Evolutionary conservation across 1,140 invertebrate species (phyloP).

Genomic region (Nylanderia fulva): DNA sequence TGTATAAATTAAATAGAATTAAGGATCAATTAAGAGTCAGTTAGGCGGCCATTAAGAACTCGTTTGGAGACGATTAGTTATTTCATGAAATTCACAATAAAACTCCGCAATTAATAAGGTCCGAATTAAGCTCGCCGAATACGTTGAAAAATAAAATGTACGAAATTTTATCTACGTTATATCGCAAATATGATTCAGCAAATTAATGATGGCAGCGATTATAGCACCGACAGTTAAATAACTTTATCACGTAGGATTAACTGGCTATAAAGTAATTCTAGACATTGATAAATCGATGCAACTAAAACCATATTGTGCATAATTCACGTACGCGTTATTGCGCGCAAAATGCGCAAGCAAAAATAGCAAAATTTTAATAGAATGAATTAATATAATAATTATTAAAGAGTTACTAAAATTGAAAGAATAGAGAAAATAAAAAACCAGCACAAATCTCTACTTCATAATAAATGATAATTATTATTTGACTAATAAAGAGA

Average conservation of each 20-base stretch:
- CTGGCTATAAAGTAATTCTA: slow-evolving; percentile 41
- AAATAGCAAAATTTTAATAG: neutral
- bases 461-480: neutral
- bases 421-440: neutral
- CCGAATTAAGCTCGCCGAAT: too few species aligned
- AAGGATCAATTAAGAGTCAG: slow-evolving; percentile 56
- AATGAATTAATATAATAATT: neutral
- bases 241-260: slow-evolving; percentile 57
- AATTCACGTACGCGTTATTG: slow-evolving; percentile 40
- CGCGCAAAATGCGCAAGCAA: neutral
- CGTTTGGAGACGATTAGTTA: slow-evolving; percentile 28
- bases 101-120: slow-evolving; percentile 43
- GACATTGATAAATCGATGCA: slow-evolving; percentile 53
- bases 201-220: slow-evolving; percentile 50
- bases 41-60: slow-evolving; percentile 57
- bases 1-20: slow-evolving; percentile 56
- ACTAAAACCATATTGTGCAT: slow-evolving; percentile 21
- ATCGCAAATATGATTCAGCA: slow-evolving; percentile 36
- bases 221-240: slow-evolving; percentile 54
- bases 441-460: neutral
- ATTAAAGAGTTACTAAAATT: neutral
- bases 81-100: slow-evolving; percentile 33
- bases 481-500: neutral
- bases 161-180: slow-evolving; percentile 28
- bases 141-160: slow-evolving; percentile 21